A percentile compares a stretch with the other conserved stretches of the same genome.
Conservation (phyloP, 2,113 vertebrate species). For the Sphyrna mokarran region DNA sequence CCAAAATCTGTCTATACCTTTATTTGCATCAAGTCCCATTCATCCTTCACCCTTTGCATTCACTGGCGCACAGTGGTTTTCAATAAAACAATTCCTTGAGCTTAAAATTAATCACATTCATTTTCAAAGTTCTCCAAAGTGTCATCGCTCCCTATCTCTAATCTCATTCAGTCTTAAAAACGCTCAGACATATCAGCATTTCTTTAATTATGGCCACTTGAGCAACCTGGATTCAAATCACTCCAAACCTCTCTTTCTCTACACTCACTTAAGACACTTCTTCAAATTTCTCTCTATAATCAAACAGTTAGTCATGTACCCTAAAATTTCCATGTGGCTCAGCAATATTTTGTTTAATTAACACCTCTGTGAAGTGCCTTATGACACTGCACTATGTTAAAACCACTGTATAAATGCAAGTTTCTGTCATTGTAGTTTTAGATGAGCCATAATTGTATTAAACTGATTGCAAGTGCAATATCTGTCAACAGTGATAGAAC, state of each 20-base stretch:
- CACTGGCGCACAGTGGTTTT: not conserved
- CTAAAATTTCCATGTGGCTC: not conserved
- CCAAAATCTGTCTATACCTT: not conserved
- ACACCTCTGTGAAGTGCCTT: not conserved
- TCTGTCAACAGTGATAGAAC: not conserved
- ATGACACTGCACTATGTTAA: not conserved
- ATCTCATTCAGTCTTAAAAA: not conserved
- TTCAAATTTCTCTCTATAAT: not conserved
- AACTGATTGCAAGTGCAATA: not conserved
- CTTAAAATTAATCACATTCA: not conserved
- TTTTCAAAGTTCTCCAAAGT: not conserved
- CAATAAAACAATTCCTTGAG: not conserved
- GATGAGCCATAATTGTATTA: not conserved
- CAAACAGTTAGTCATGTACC: not conserved
- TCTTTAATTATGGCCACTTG: not conserved
- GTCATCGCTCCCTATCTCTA: not conserved
- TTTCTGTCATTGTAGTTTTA: not conserved
- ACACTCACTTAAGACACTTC: not conserved
- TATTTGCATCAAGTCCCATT: not conserved
- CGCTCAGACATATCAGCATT: not conserved
- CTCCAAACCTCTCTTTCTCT: not conserved
- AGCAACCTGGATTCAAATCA: no score
- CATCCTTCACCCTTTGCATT: not conserved
- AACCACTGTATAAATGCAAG: not conserved
- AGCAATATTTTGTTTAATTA: not conserved